phyloP scores from a whole-genome alignment of 2,113 vertebrate species.

The Strigops habroptila region DNA sequence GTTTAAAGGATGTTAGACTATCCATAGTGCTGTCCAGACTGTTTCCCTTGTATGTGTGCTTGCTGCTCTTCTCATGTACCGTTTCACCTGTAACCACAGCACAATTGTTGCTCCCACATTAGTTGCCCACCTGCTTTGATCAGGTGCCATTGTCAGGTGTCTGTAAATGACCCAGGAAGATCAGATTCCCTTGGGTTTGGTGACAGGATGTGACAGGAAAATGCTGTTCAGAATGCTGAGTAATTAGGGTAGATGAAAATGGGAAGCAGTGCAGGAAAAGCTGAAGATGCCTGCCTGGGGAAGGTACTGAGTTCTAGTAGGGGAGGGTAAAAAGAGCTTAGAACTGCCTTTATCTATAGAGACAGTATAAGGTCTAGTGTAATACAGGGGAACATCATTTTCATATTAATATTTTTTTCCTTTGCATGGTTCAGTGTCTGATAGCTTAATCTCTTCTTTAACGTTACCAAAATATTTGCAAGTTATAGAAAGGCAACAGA shows the following conservation, averaged over 20 bases:
- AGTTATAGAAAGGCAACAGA: neutral
- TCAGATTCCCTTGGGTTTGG: neutral
- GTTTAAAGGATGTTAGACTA: neutral
- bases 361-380: neutral
- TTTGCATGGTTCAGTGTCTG: neutral
- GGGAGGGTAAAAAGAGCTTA: neutral
- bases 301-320: neutral
- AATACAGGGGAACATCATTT: neutral
- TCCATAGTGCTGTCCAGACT: neutral
- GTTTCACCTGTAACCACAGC: neutral
- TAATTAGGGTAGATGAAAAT: neutral
- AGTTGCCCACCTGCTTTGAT: neutral
- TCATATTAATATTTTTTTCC: neutral
- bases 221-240: neutral
- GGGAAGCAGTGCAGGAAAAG: neutral
- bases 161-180: neutral
- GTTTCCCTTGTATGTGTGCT: neutral
- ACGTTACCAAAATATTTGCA: neutral
- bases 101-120: neutral
- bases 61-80: neutral
- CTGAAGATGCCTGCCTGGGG: neutral
- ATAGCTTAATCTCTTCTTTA: neutral
- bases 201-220: neutral
- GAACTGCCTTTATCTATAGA: neutral
- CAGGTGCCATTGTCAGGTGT: neutral